Percentiles rank a stretch among this genome's conserved stretches.
These are phyloP conservation scores for Borostomias antarcticus DNA, from an alignment of 2,797 vertebrate species.

Conservation along the genomic window DNA sequence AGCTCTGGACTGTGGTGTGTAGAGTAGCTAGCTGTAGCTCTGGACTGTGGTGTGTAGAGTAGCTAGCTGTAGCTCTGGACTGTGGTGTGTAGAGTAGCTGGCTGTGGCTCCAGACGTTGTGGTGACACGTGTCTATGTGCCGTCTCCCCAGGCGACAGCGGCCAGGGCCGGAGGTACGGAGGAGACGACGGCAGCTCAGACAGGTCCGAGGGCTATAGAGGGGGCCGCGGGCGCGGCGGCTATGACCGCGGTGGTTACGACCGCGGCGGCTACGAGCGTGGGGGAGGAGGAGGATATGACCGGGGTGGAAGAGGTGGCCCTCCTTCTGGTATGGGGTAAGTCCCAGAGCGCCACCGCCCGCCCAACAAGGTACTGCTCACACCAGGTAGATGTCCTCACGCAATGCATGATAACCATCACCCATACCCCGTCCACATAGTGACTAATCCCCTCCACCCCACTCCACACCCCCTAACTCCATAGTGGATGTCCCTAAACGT, in stretches of 20 bases:
- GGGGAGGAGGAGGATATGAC: constrained; percentile 28
- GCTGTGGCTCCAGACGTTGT: no score
- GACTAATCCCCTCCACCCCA: constrained; percentile 29
- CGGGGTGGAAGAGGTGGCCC: constrained; percentile 69
- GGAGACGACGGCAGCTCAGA: constrained; percentile 68
- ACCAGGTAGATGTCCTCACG: constrained; percentile 36
- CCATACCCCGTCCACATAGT: constrained; percentile 31
- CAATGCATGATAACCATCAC: constrained; percentile 31
- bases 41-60: no score
- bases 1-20: no score
- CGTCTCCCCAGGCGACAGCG: constrained; percentile 62
- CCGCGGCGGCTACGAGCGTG: constrained; percentile 13
- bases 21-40: no score
- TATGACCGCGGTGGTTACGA: constrained; percentile 37
- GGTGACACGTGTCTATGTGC: neutral
- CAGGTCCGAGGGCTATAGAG: constrained; percentile 70
- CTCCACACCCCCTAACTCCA: constrained; percentile 32
- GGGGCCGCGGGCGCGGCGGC: no score
- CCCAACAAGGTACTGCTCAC: constrained; percentile 72
- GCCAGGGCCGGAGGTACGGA: constrained; percentile 68
- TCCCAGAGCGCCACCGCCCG: constrained; percentile 74
- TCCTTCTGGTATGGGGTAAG: constrained; percentile 83
- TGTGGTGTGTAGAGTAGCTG: neutral
- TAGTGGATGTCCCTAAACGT: neutral
- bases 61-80: no score